Base-by-base conservation (phyloP, 2,113 vertebrate genomes). In the Sinocyclocheilus anophthalmus region DNA sequence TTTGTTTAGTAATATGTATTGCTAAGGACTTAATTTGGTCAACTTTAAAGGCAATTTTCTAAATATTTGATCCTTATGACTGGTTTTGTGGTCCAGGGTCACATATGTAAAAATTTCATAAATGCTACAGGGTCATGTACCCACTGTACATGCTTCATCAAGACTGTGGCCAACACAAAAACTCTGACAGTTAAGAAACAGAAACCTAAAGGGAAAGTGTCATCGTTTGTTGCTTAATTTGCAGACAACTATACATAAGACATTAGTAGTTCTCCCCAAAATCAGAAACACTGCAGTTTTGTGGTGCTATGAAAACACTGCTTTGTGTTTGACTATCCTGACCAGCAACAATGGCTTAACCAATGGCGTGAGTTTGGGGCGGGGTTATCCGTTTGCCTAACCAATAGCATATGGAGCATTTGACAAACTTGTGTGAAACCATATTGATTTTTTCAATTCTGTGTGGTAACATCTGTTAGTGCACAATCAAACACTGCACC, bases 121-220 rank as follows among this genome's bases (percentile, higher is more conserved):
- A 75, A 45, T 75, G 72, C n/a, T n/a, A n/a, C 22, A 75, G 72
- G 72, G 24, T 37, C 39, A 75, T 24, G 39, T 45, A 73, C n/a
- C n/a, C 20, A 73, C 33, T 45, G 67, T 73, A 55, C 53, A 55
- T 55, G 6, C 70, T 73, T 37, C 37, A 73, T 20, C 10, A 73
- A 73, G 70, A 73, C 37, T 42, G 9, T 4, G 2, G 20, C 70
- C 22, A 73, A 13, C 20, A 70, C 8, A 33, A 10, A 16, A 70
- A 18, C 14, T 69, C 24, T 33, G 14, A 18, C 30, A 9, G 12
- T 33, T 72, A 18, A 39, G 18, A 42, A 11, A 45, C 67, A 39
- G 33, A 70, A 39, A 37, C 67, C 33, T 37, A 39, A 18, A 70
- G 33, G 33, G 45, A 24, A 73, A 12, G 11, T n/a, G 39, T 24